Percentiles rank a stretch among this genome's conserved stretches.
Conservation (phyloP, 64 coral and sea anemone genomes). For the Montipora sp. region DNA sequence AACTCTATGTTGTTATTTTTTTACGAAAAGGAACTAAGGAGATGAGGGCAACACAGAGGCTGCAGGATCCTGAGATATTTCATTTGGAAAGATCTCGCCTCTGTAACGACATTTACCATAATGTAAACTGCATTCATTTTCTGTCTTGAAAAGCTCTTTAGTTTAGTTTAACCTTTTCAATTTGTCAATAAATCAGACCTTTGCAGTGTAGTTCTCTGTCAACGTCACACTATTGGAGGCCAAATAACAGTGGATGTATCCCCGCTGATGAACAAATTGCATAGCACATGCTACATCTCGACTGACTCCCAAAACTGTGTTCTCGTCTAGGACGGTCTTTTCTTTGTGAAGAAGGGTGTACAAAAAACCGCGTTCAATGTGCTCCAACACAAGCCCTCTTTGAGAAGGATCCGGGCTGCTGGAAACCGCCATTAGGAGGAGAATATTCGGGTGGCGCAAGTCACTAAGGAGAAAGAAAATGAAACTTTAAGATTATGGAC, state of each 20-base stretch:
- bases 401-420: conserved; percentile 46
- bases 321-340: conserved; percentile 66
- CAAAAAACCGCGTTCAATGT: conserved; percentile 69
- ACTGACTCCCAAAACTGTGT: conserved; percentile 62
- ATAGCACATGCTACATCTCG: conserved; percentile 82
- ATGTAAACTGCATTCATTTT: no score
- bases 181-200: conserved; percentile 44
- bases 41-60: no score
- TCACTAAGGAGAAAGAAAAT: conserved; percentile 20
- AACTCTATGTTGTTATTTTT: no score
- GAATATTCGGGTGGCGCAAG: conserved; percentile 89
- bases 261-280: conserved; percentile 84
- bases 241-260: conserved; percentile 84
- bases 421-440: conserved; percentile 76
- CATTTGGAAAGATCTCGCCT: no score
- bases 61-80: no score
- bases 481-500: not conserved
- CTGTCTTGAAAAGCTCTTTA: no score
- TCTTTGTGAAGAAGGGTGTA: conserved; percentile 76
- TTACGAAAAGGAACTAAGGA: no score
- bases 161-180: no score
- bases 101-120: no score
- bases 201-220: conserved; percentile 70
- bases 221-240: conserved; percentile 80
- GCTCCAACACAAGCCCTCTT: conserved; percentile 73